Conservation (phyloP, 2,113 vertebrate species). For the Leptosomus discolor region DNA sequence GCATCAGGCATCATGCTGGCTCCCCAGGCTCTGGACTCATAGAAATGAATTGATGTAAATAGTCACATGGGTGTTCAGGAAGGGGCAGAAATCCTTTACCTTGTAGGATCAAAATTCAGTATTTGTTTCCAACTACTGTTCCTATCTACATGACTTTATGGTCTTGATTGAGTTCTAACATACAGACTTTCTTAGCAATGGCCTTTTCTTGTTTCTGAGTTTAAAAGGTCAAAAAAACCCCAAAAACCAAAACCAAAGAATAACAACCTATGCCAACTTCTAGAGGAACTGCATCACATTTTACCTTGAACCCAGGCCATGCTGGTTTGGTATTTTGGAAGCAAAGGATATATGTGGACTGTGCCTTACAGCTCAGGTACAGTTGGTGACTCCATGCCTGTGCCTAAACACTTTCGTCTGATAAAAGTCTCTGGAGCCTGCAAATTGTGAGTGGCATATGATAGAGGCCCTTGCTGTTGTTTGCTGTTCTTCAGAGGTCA, state of each 20-base stretch:
- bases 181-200: neutral
- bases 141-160: neutral
- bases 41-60: neutral
- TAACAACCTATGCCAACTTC: neutral
- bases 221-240: neutral
- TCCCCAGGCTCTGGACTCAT: neutral
- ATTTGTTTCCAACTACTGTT: neutral
- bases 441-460: neutral
- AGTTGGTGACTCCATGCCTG: neutral
- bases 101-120: neutral
- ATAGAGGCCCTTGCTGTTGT: neutral
- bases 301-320: neutral
- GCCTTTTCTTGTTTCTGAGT: neutral
- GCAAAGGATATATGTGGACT: neutral
- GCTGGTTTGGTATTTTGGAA: neutral
- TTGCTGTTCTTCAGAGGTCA: neutral
- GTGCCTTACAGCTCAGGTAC: neutral
- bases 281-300: neutral
- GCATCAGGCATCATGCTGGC: neutral
- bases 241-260: neutral
- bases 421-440: neutral
- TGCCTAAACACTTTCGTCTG: neutral
- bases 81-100: neutral
- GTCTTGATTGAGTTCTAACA: neutral
- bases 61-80: neutral